Base-by-base conservation (phyloP, 2,888 invertebrate genomes). In the Orgyia antiqua region DNA sequence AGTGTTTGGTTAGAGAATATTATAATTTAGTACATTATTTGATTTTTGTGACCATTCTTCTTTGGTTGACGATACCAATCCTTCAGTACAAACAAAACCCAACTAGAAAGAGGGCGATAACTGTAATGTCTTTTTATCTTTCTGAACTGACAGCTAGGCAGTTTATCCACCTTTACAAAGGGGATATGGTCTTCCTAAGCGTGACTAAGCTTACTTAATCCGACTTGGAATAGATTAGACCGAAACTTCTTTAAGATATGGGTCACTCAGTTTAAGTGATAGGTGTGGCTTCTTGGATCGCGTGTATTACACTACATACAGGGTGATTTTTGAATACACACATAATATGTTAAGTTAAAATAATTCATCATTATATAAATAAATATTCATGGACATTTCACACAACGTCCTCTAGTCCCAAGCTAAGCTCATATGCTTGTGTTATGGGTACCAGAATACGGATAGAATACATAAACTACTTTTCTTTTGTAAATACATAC, bases 211-310 rank as follows among this genome's bases (percentile, higher is more conserved):
- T 8, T 24, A 43, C 27, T 48, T 51, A 51, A 51, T 48, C 51
- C 39, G 9, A 12, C 45, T 43, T 34, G n/a, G 34, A 39, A 51
- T 48, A 51, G 51, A 51, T 51, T 51, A 51, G 45, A 36, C 36
- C n/a, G 12, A 43, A 48, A 48, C 40, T 51, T 51, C 51, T 51
- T 51, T 10, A 41, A 48, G 51, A 51, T 48, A 45, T 48, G 39
- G 51, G 51, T 48, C 43, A 51, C 48, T 51, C 43, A 36, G 31
- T 38, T 36, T 39, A 51, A 51, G 51, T 48, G 48, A 45, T 38
- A 41, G 51, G 51, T 51, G 51, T 13, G 51, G 51, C 51, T 51
- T 51, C 51, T 40, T 36, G 15, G 28, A 35, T 48, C 32, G 50
- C 33, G 38, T 42, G 35, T 39, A 34, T 11, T 33, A 51, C 37